Evolutionary conservation across 2,797 vertebrate species (phyloP), one percentile per base, ranked within the genome.

Genomic region (Myripristis murdjan): DNA sequence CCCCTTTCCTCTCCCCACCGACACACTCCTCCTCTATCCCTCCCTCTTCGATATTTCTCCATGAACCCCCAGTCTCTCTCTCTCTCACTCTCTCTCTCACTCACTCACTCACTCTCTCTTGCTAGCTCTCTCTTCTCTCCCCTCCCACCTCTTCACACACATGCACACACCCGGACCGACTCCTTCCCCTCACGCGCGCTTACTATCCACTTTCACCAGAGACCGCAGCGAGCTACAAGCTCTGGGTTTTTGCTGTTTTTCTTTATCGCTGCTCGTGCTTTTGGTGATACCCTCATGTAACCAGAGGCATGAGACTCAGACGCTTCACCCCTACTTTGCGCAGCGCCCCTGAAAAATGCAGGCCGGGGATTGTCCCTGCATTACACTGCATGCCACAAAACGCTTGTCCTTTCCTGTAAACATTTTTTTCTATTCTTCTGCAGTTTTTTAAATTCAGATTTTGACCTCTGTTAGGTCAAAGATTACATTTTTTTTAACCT

Each of bases 1-100:
- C 89, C 87, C 87, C 77, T 87, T 83, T 90, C 79, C 82, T 90
- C 84, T 89, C 80, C 79, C 74, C 79, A 81, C 76, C 43, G 70
- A 81, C 87, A 92, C 91, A 93, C 91, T 93, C 93, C 92, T 93
- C 91, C 91, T 92, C 75, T 79, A 85, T 92, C 90, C 88, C 90
- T 94, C 91, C 87, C 91, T 93, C 85, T 84, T 77, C 75, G 67
- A 70, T 60, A 41, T 84, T 76, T 81, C 79, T 80, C 78, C 75
- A 55, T 62, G 64, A 68, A 48, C 70, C 61, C 47, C 77, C 62
- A 67, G 77, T 80, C 78, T 78, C 76, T 68, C 76, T 57, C 70
- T 80, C 75, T 65, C 60, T 82, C 64, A 70, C 68, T 81, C 66
- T 53, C 77, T 75, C 81, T 72, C 76, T 56, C 61, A 53, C 71